A percentile compares a stretch with the other conserved stretches of the same genome.
Conservation (phyloP, 1,140 invertebrate genomes). For the Brachionus plicatilis region DNA sequence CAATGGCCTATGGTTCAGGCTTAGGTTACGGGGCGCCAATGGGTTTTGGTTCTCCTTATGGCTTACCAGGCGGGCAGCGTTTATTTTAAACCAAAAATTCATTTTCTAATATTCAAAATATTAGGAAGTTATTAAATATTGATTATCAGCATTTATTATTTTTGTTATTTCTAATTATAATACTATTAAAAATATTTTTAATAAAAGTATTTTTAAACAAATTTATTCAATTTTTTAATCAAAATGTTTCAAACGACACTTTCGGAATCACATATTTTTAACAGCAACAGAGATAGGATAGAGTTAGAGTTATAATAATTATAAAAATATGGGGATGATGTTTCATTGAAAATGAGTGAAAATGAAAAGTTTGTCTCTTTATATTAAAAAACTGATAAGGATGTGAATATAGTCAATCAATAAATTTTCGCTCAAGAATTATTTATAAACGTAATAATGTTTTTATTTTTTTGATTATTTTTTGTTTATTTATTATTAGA, state of each 20-base stretch:
- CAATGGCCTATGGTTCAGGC: not conserved
- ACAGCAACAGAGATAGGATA: too few relatives aligned
- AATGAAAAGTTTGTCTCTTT: too few relatives aligned
- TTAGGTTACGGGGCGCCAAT: not conserved
- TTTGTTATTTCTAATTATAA: not conserved
- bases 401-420: too few relatives aligned
- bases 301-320: too few relatives aligned
- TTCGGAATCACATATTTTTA: not conserved
- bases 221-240: not conserved
- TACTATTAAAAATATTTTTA: slow-evolving; percentile 14
- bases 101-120: slow-evolving; percentile 17
- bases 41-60: not conserved
- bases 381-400: too few relatives aligned
- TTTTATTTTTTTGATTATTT: too few relatives aligned
- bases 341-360: too few relatives aligned
- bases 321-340: too few relatives aligned
- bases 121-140: not conserved
- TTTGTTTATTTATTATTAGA: too few relatives aligned
- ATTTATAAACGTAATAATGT: too few relatives aligned
- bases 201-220: not conserved
- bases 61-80: not conserved
- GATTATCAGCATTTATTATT: not conserved
- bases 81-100: not conserved
- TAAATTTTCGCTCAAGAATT: too few relatives aligned
- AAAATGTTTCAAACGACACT: not conserved